A percentile compares a stretch with the other conserved stretches of the same genome.
Evolutionary conservation across 2,113 vertebrate species (phyloP).

Genomic region (Rhinichthys klamathensis): DNA sequence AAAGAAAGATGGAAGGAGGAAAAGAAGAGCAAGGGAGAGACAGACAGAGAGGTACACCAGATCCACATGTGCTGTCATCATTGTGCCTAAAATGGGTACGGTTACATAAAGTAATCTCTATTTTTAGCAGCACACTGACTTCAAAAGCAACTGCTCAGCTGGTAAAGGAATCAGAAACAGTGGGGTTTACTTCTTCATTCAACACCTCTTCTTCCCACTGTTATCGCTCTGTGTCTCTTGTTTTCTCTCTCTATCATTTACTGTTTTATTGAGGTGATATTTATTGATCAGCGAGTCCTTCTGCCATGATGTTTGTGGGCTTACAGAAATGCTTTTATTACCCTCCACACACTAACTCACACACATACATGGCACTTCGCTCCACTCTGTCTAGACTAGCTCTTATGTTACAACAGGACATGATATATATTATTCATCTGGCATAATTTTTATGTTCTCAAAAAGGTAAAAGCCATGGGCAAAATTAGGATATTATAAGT

Average conservation of each 20-base stretch:
- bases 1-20: constrained; percentile 26
- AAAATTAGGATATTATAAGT: no score
- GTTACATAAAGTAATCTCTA: constrained; percentile 58
- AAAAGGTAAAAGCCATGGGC: background rate
- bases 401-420: background rate
- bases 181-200: background rate
- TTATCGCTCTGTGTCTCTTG: background rate
- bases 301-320: background rate
- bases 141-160: constrained; percentile 50
- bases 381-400: background rate
- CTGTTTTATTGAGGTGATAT: background rate
- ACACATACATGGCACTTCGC: background rate
- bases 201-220: background rate
- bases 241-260: background rate
- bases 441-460: background rate
- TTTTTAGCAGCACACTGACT: constrained; percentile 47
- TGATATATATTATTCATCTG: background rate
- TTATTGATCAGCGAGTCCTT: background rate
- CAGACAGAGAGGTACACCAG: constrained; percentile 63
- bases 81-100: constrained; percentile 54
- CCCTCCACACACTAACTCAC: background rate
- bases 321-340: background rate
- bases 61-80: constrained; percentile 65
- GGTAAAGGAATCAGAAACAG: constrained; percentile 13
- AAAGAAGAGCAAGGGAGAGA: background rate